These are phyloP conservation scores for Caranx melampygus DNA, from an alignment of 2,113 vertebrate genomes.

Conservation along the genomic window DNA sequence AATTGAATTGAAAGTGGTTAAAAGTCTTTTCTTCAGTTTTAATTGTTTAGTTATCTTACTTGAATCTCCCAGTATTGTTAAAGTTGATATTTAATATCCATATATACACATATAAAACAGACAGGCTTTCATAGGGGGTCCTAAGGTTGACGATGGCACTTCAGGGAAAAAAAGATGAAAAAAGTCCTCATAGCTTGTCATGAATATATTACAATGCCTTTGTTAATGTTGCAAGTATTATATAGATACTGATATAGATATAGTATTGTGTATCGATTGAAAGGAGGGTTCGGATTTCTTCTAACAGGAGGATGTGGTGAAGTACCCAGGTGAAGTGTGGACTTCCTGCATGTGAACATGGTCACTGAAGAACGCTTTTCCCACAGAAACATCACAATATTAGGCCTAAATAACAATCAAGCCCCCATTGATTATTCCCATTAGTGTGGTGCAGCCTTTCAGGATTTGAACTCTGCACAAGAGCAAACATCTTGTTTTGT, in stretches of 20 bases:
- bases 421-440: constrained; percentile 21
- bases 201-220: neutral
- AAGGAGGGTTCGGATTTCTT: neutral
- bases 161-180: neutral
- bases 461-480: constrained; percentile 49
- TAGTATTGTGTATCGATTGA: no score
- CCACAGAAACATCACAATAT: constrained; percentile 8
- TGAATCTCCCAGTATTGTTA: no score
- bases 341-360: neutral
- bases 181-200: neutral
- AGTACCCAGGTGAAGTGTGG: neutral
- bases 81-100: no score
- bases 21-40: no score
- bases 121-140: no score
- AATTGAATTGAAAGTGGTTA: no score
- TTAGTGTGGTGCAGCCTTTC: constrained; percentile 13
- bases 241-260: neutral
- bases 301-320: neutral
- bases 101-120: no score
- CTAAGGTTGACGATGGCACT: neutral
- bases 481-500: constrained; percentile 67
- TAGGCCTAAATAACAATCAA: constrained; percentile 12
- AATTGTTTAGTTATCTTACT: no score
- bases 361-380: constrained; percentile 24
- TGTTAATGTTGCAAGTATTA: neutral